Conservation (phyloP, 92 coral and sea anemone species). For the Parazoanthus atlanticus region DNA sequence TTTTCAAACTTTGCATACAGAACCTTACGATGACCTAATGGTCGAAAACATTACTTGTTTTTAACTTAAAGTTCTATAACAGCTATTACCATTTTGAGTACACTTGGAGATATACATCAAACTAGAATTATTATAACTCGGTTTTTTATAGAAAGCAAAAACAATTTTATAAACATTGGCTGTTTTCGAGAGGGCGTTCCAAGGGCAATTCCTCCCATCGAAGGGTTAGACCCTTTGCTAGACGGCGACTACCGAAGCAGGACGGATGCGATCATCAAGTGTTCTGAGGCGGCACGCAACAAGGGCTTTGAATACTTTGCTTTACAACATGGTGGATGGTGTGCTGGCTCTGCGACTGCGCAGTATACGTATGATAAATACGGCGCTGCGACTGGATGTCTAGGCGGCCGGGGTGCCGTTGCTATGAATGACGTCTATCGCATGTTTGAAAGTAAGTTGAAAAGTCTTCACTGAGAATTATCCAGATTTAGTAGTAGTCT, state of each 20-base stretch:
- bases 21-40: too few species aligned
- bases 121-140: too few species aligned
- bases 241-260: not conserved
- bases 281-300: slow-evolving; percentile 23
- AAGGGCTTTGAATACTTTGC: slow-evolving; percentile 26
- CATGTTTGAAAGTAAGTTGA: slow-evolving; percentile 26
- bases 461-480: not conserved
- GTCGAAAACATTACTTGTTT: too few species aligned
- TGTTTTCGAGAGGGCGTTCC: not conserved
- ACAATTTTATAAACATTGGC: not conserved
- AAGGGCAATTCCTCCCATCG: not conserved
- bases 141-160: not conserved
- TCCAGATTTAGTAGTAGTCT: too few species aligned
- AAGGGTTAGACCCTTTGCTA: not conserved
- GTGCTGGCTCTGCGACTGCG: not conserved
- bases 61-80: too few species aligned
- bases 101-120: too few species aligned
- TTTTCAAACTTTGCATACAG: too few species aligned
- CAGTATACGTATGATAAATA: not conserved
- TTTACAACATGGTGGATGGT: not conserved
- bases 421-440: slow-evolving; percentile 1
- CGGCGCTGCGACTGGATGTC: not conserved
- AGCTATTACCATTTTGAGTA: too few species aligned
- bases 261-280: slow-evolving; percentile 9
- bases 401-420: not conserved